Conservation (phyloP, 2,888 invertebrate genomes). For the Notocelia uddmanniana region DNA sequence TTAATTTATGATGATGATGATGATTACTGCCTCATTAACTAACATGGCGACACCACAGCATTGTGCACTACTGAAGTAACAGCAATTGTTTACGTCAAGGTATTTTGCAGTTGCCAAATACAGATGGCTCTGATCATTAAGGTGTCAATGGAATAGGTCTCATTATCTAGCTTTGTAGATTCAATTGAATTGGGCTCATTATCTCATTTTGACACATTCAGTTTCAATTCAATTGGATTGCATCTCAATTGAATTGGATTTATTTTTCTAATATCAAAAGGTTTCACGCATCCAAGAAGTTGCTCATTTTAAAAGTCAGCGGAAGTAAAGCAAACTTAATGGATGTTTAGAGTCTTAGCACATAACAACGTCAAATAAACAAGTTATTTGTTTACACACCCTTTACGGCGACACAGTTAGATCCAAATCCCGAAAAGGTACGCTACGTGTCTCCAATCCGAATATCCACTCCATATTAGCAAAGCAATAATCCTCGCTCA, state of each 20-base stretch:
- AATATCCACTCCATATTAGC: slow-evolving; percentile 68
- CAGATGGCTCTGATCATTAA: slow-evolving; percentile 17
- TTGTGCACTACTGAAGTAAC: slow-evolving; percentile 38
- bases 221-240: no score
- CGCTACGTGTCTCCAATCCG: slow-evolving; percentile 73
- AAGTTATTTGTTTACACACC: slow-evolving; percentile 45
- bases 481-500: slow-evolving; percentile 66
- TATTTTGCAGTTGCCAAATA: slow-evolving; percentile 25
- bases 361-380: slow-evolving; percentile 15
- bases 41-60: slow-evolving; percentile 40
- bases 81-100: slow-evolving; percentile 43
- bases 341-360: neutral
- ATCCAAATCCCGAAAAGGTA: slow-evolving; percentile 62
- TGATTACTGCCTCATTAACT: slow-evolving; percentile 35
- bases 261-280: neutral
- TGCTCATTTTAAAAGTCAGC: neutral
- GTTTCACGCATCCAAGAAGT: neutral
- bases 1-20: slow-evolving; percentile 34
- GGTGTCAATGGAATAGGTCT: slow-evolving; percentile 15
- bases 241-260: no score
- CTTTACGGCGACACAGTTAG: slow-evolving; percentile 68
- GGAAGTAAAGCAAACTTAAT: neutral
- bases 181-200: slow-evolving; percentile 16
- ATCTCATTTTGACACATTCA: neutral
- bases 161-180: slow-evolving; percentile 10